Conservation (phyloP, 2,113 vertebrate genomes). For the Mystacornis crossleyi region DNA sequence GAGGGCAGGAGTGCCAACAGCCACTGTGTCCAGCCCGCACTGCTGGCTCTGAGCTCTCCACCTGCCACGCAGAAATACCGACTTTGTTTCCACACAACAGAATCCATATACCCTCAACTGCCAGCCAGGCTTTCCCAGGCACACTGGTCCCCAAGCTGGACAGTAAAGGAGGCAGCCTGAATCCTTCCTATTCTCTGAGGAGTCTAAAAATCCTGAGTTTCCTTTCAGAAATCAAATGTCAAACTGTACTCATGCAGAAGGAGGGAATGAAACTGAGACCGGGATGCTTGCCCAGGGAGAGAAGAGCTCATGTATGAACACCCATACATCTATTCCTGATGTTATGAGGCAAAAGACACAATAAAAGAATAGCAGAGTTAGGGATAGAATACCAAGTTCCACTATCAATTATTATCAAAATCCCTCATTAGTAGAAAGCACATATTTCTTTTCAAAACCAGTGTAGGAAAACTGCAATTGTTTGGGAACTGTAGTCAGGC, state of each 20-base stretch:
- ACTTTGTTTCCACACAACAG: background rate
- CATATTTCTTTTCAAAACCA: background rate
- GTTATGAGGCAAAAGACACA: background rate
- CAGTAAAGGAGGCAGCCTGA: background rate
- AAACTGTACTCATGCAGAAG: background rate
- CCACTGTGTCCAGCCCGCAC: background rate
- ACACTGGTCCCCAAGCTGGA: background rate
- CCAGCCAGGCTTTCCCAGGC: background rate
- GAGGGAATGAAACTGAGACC: background rate
- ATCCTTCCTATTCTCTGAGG: background rate
- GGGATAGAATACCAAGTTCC: background rate
- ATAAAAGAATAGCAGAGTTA: background rate
- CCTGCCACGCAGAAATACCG: fast-evolving
- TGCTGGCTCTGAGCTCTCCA: background rate
- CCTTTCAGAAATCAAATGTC: background rate
- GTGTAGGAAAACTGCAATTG: background rate
- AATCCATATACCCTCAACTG: background rate
- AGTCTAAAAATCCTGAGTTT: background rate
- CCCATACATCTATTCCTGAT: background rate
- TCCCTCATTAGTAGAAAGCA: background rate
- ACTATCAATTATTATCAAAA: background rate
- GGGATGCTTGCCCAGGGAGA: background rate
- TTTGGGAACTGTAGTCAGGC: background rate
- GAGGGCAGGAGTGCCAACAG: background rate
- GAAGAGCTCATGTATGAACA: background rate